Conservation (phyloP, 1,140 invertebrate species). For the Monomorium pharaonis region DNA sequence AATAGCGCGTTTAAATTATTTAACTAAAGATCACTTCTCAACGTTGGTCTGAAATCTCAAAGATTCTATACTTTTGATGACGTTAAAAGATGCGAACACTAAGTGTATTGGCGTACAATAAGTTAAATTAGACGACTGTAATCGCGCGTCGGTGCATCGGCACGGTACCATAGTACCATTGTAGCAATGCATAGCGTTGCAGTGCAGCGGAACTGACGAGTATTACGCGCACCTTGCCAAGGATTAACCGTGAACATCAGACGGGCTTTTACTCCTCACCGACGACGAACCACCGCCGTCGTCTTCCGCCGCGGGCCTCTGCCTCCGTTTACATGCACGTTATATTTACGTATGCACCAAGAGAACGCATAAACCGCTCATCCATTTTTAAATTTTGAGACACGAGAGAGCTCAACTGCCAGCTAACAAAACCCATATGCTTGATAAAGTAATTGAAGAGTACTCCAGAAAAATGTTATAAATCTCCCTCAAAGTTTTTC, state of each 20-base stretch:
- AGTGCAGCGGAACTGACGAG: constrained; percentile 56
- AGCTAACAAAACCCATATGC: neutral
- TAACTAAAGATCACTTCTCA: neutral
- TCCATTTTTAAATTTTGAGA: constrained; percentile 6
- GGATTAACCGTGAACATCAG: constrained; percentile 67
- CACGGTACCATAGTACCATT: constrained; percentile 5
- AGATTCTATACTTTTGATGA: neutral
- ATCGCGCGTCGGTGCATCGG: constrained; percentile 2
- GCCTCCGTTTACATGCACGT: constrained; percentile 49
- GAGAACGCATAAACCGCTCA: neutral
- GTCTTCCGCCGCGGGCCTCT: constrained; percentile 14
- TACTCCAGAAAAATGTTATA: neutral
- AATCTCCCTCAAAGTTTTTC: neutral
- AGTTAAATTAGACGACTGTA: constrained; percentile 63
- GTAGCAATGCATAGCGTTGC: constrained; percentile 26
- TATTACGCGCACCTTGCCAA: constrained; percentile 66
- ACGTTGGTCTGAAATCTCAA: neutral
- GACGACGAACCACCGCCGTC: constrained; percentile 13
- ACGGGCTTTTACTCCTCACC: constrained; percentile 23
- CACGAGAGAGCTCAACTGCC: neutral
- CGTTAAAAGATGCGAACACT: constrained; percentile 7
- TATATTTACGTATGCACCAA: constrained; percentile 30
- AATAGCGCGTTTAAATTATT: neutral
- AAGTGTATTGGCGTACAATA: constrained; percentile 46
- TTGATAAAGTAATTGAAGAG: constrained; percentile 22